Evolutionary conservation across 2,797 vertebrate genomes (phyloP).

Genomic region (Phataginus tetradactyla): DNA sequence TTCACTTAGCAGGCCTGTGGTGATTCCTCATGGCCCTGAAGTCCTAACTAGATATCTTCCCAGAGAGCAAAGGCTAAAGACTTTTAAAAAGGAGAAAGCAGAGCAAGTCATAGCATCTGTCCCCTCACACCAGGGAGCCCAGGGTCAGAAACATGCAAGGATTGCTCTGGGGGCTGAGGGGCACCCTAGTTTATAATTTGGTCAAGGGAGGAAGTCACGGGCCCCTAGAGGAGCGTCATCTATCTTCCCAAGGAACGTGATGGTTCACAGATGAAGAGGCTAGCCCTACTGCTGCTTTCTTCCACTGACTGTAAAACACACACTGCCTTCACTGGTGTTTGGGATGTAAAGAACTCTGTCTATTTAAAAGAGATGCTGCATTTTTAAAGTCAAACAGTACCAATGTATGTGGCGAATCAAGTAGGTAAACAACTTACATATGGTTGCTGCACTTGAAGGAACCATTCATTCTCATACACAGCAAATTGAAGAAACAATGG

Average conservation of each 20-base stretch:
- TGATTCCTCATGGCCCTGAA: background rate
- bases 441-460: conserved; percentile 93
- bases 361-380: conserved; percentile 86
- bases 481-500: conserved; percentile 93
- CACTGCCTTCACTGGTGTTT: conserved; percentile 81
- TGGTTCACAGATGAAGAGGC: conserved; percentile 79
- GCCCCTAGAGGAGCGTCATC: conserved; percentile 59
- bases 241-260: conserved; percentile 64
- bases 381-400: conserved; percentile 91
- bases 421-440: conserved; percentile 94
- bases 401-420: conserved; percentile 92
- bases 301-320: conserved; percentile 84
- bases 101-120: background rate
- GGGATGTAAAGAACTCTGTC: conserved; percentile 86
- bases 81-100: background rate
- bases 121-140: background rate
- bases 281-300: conserved; percentile 85
- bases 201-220: conserved; percentile 67
- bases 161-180: background rate
- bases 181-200: conserved; percentile 65
- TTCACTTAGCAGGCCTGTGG: background rate
- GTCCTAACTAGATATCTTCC: background rate
- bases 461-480: conserved; percentile 88
- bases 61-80: background rate
- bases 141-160: conserved; percentile 40